Percentiles rank a stretch among this genome's conserved stretches.
Evolutionary conservation across 2,888 invertebrate genomes (phyloP).

Genomic region (Aricia artaxerxes): DNA sequence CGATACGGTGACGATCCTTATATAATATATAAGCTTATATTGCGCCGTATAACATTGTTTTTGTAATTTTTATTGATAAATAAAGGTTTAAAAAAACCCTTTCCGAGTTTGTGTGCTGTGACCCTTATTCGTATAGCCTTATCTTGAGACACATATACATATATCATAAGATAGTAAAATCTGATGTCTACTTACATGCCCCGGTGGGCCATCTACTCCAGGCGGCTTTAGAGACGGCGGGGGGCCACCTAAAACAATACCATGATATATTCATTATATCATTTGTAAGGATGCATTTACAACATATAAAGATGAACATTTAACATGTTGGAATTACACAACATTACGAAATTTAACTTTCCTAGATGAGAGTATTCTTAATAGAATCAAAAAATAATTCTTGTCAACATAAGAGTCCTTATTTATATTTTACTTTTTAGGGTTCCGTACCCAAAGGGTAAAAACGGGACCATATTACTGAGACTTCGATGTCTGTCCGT

Average conservation of each 20-base stretch:
- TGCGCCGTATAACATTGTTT: too few relatives aligned
- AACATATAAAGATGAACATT: background rate
- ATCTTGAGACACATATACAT: too few relatives aligned
- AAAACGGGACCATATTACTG: too few relatives aligned
- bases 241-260: constrained; percentile 61
- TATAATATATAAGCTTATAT: too few relatives aligned
- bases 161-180: background rate
- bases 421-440: background rate
- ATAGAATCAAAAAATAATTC: background rate
- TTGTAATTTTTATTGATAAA: too few relatives aligned
- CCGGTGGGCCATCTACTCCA: constrained; percentile 65
- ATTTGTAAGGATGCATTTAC: background rate
- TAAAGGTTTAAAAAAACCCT: too few relatives aligned
- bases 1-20: too few relatives aligned
- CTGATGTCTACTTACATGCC: constrained; percentile 54
- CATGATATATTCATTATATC: background rate
- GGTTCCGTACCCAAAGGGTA: too few relatives aligned
- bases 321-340: background rate
- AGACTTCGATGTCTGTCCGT: too few relatives aligned
- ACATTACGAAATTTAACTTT: background rate
- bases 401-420: background rate
- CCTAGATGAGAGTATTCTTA: background rate
- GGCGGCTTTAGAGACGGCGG: constrained; percentile 64
- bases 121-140: too few relatives aligned
- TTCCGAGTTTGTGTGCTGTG: too few relatives aligned